phyloP scores from a whole-genome alignment of 1,140 invertebrate species.

The Drosophila busckii region DNA sequence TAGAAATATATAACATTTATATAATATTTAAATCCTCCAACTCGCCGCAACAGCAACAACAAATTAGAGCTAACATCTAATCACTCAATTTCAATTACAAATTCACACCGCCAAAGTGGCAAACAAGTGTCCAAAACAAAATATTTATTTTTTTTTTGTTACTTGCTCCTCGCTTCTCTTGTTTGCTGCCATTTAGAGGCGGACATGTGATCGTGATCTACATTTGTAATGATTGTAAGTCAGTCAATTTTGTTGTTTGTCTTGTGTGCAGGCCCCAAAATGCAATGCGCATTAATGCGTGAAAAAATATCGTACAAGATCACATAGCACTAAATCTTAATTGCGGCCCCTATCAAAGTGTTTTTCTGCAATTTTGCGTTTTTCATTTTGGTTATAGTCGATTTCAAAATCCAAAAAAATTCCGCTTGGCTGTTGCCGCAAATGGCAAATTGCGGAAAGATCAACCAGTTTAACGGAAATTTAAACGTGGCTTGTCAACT shows the following conservation, averaged over 20 bases:
- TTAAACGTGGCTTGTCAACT: constrained; percentile 30
- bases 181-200: constrained; percentile 36
- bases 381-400: too few relatives aligned
- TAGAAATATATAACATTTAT: too few relatives aligned
- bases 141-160: too few relatives aligned
- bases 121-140: too few relatives aligned
- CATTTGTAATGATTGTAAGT: constrained; percentile 44
- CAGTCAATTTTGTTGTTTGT: background rate
- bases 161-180: constrained; percentile 3
- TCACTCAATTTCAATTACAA: constrained; percentile 62
- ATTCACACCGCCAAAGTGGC: constrained; percentile 27
- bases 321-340: constrained; percentile 21
- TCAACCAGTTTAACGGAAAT: too few relatives aligned
- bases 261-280: constrained; percentile 20
- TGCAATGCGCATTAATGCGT: constrained; percentile 54
- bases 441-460: constrained; percentile 4
- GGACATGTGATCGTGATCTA: constrained; percentile 57
- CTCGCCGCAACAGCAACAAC: too few relatives aligned
- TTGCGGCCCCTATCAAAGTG: constrained; percentile 43
- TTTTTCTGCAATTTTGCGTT: constrained; percentile 8
- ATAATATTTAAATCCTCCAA: too few relatives aligned
- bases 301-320: constrained; percentile 63
- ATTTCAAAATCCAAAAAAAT: too few relatives aligned
- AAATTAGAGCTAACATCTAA: too few relatives aligned
- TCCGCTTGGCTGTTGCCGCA: constrained; percentile 11